A percentile compares a stretch with the other conserved stretches of the same genome.
phyloP scores from a whole-genome alignment of 2,113 vertebrate species.

The Semnornis frantzii region DNA sequence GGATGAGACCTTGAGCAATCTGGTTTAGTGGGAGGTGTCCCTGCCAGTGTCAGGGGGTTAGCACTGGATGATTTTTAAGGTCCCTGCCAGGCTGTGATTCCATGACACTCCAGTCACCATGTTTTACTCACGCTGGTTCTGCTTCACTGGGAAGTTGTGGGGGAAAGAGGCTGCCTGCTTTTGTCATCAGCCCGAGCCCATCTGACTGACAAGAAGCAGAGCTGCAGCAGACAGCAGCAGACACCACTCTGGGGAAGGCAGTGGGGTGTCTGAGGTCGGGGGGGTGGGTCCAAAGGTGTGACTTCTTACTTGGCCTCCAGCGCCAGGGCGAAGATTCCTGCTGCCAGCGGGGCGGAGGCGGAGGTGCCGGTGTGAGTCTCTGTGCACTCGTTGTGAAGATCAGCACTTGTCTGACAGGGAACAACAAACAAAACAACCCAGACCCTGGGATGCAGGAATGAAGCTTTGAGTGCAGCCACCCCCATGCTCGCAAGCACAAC shows the following conservation, averaged over 20 bases:
- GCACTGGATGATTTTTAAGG: too few species aligned
- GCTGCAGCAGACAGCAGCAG: not conserved
- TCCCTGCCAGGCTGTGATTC: too few species aligned
- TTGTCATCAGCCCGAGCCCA: not conserved
- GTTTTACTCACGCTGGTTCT: not conserved
- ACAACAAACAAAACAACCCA: not conserved
- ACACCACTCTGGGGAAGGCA: not conserved
- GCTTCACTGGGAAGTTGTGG: not conserved
- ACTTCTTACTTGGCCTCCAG: slow-evolving; percentile 92
- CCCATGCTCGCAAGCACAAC: not conserved
- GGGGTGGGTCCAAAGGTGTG: not conserved
- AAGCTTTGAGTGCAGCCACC: not conserved
- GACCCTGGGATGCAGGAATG: not conserved
- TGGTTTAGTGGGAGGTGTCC: too few species aligned
- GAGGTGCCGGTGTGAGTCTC: slow-evolving; percentile 97
- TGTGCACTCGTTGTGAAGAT: slow-evolving; percentile 94
- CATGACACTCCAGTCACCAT: too few species aligned
- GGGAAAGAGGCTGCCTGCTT: not conserved
- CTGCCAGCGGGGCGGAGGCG: slow-evolving; percentile 93
- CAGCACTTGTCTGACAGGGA: slow-evolving; percentile 87
- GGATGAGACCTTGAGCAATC: too few species aligned
- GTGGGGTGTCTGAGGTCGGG: not conserved
- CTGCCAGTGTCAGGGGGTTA: too few species aligned
- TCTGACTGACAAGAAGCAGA: not conserved
- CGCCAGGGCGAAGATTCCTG: slow-evolving; percentile 95